Conservation (phyloP, 2,888 invertebrate genomes). For the Zhengitettix transpicula region DNA sequence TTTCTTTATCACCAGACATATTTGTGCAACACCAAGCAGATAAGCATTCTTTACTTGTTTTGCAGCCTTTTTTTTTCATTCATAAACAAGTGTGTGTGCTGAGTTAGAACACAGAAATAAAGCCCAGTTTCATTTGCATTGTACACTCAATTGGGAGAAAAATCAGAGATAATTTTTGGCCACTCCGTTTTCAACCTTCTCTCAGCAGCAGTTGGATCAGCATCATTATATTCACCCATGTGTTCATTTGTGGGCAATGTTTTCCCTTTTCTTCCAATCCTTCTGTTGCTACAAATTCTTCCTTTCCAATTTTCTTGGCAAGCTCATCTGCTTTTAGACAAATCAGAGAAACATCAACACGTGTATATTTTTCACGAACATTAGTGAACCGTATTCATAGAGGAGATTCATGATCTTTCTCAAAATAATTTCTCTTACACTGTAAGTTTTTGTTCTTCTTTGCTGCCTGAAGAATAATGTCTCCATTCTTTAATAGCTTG, state of each 20-base stretch:
- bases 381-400: neutral
- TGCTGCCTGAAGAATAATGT: no score
- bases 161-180: conserved; percentile 1
- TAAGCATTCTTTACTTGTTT: no score
- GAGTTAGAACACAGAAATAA: no score
- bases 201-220: neutral
- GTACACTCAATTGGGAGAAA: no score
- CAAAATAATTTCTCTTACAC: neutral
- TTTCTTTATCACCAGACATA: no score
- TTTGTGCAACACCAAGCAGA: no score
- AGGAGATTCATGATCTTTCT: neutral
- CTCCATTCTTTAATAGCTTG: no score
- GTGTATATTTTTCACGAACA: neutral
- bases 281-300: neutral
- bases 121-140: neutral
- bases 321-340: neutral
- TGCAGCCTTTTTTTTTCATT: no score
- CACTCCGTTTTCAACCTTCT: neutral
- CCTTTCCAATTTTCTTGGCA: neutral
- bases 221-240: neutral
- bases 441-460: neutral
- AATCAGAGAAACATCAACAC: neutral
- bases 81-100: no score
- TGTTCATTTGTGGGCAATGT: no score
- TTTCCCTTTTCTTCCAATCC: neutral